These are phyloP conservation scores for Tricholauxania praeusta DNA, from an alignment of 2,888 invertebrate species.

Conservation along the genomic window DNA sequence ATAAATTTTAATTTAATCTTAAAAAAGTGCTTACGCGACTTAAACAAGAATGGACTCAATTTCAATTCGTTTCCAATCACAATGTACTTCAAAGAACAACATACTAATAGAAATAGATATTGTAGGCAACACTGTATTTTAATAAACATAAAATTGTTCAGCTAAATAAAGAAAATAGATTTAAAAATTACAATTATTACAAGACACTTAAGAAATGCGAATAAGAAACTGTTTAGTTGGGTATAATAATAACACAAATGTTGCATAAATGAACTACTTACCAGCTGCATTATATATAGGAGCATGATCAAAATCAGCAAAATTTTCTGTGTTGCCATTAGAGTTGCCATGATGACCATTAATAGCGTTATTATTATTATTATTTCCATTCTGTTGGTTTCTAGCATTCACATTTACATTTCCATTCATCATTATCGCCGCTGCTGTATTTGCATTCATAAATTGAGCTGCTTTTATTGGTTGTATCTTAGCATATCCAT, in stretches of 20 bases:
- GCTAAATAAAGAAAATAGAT: slow-evolving; percentile 13
- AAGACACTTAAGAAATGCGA: not conserved
- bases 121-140: not conserved
- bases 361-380: slow-evolving; percentile 39
- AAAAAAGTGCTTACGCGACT: too few species aligned
- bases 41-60: too few species aligned
- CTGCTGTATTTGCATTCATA: slow-evolving; percentile 46
- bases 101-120: too few species aligned
- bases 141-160: not conserved
- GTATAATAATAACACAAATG: slow-evolving; percentile 7
- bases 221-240: not conserved
- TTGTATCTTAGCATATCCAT: slow-evolving; percentile 66
- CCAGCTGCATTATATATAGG: slow-evolving; percentile 74
- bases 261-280: slow-evolving; percentile 62
- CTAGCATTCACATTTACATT: slow-evolving; percentile 16
- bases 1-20: too few species aligned
- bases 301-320: slow-evolving; percentile 82
- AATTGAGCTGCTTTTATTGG: slow-evolving; percentile 56
- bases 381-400: slow-evolving; percentile 29
- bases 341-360: slow-evolving; percentile 47
- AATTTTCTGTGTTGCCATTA: slow-evolving; percentile 68
- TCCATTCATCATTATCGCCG: slow-evolving; percentile 38
- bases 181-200: not conserved
- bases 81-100: too few species aligned
- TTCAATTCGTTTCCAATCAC: too few species aligned